Conservation (phyloP, 2,797 vertebrate species). For the Hypotaenidia philippensis region DNA sequence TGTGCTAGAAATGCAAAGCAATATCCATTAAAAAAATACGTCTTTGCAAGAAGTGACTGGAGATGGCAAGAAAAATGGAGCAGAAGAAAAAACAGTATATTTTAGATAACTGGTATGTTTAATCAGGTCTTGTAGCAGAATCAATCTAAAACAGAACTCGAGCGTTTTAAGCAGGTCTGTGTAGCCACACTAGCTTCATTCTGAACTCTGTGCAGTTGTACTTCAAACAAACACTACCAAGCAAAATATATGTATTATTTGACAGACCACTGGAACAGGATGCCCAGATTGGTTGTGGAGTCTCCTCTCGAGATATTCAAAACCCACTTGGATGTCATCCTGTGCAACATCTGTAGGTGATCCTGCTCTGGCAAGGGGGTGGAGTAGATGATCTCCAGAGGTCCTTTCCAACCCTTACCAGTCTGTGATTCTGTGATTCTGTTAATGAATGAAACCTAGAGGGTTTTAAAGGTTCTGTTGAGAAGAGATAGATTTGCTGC, state of each 20-base stretch:
- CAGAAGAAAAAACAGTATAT: not conserved
- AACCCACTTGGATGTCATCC: too few relatives aligned
- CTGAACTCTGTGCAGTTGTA: constrained; percentile 37
- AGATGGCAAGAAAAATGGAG: not conserved
- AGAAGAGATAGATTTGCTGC: constrained; percentile 64
- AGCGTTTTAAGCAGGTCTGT: constrained; percentile 64
- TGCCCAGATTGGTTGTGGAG: too few relatives aligned
- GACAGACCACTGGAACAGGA: too few relatives aligned
- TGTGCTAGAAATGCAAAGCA: constrained; percentile 14
- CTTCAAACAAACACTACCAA: constrained; percentile 59
- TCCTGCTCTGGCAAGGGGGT: too few relatives aligned
- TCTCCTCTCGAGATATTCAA: too few relatives aligned
- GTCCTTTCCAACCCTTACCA: too few relatives aligned
- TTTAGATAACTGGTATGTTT: not conserved
- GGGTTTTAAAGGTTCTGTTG: constrained; percentile 57
- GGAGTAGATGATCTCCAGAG: too few relatives aligned
- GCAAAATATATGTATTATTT: constrained; percentile 46
- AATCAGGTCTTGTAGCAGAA: not conserved
- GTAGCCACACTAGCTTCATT: constrained; percentile 58
- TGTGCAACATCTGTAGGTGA: too few relatives aligned
- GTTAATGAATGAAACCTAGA: constrained; percentile 62
- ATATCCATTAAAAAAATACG: not conserved
- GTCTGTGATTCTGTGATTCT: not conserved
- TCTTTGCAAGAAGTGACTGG: not conserved
- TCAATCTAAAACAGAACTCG: not conserved